phyloP scores from a whole-genome alignment of 2,888 invertebrate genomes.

The Spialia ferax region DNA sequence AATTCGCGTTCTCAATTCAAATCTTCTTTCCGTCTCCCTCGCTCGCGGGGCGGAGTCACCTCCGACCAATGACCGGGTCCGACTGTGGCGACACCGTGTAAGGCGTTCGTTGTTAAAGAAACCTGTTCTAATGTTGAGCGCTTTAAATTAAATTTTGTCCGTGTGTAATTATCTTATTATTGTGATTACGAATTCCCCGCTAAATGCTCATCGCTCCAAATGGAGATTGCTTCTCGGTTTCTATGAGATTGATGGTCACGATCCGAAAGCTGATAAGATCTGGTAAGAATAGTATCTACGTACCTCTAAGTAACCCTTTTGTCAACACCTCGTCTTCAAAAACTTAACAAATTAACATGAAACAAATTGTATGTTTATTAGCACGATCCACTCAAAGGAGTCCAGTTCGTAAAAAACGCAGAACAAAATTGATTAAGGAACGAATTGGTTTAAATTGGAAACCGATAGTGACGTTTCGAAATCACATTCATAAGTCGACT shows the following conservation, averaged over 20 bases:
- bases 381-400: slow-evolving; percentile 72
- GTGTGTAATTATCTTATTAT: slow-evolving; percentile 87
- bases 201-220: slow-evolving; percentile 82
- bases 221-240: slow-evolving; percentile 74
- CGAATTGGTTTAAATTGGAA: slow-evolving; percentile 87
- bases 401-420: slow-evolving; percentile 77
- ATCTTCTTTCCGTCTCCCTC: slow-evolving; percentile 85
- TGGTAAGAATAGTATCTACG: slow-evolving; percentile 14
- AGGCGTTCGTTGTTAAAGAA: slow-evolving; percentile 86
- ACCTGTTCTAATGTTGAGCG: slow-evolving; percentile 87
- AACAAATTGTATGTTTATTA: slow-evolving; percentile 72
- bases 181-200: slow-evolving; percentile 84
- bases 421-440: slow-evolving; percentile 85
- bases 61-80: slow-evolving; percentile 83
- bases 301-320: neutral
- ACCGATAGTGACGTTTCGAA: slow-evolving; percentile 86
- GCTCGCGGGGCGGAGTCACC: slow-evolving; percentile 84
- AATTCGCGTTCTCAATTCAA: slow-evolving; percentile 87
- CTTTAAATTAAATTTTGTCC: slow-evolving; percentile 87
- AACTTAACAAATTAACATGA: slow-evolving; percentile 67
- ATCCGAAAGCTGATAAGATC: slow-evolving; percentile 60
- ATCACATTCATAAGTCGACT: slow-evolving; percentile 85
- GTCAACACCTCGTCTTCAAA: slow-evolving; percentile 48
- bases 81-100: slow-evolving; percentile 84
- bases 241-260: slow-evolving; percentile 62